These are phyloP conservation scores for Mandrillus leucophaeus DNA, from an alignment of 2,113 vertebrate species.

Conservation along the genomic window DNA sequence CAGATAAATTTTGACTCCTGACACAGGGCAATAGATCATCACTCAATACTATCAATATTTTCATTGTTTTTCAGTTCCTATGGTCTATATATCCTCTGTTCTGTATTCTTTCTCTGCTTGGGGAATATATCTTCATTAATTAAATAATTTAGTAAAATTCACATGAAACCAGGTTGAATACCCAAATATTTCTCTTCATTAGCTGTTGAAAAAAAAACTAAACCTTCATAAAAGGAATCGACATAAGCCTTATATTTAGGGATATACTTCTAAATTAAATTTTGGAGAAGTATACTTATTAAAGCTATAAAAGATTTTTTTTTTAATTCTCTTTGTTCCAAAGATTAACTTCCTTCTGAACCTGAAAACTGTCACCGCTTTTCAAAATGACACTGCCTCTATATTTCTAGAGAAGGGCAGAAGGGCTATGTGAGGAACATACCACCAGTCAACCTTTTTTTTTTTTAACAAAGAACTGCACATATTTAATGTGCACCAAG, in stretches of 20 bases:
- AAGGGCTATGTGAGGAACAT: neutral
- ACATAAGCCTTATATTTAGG: neutral
- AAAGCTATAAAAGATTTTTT: neutral
- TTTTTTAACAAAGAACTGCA: neutral
- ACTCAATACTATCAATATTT: neutral
- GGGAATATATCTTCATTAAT: slow-evolving; percentile 9
- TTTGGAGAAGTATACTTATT: neutral
- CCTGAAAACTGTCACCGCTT: neutral
- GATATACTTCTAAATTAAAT: neutral
- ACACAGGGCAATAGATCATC: neutral
- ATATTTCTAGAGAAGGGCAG: neutral
- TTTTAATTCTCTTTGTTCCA: neutral
- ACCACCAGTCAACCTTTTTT: neutral
- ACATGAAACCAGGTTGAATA: slow-evolving; percentile 49
- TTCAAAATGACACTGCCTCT: neutral
- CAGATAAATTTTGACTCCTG: neutral
- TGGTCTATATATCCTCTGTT: neutral
- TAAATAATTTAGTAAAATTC: slow-evolving; percentile 56
- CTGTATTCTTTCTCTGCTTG: neutral
- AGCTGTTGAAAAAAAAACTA: slow-evolving; percentile 42
- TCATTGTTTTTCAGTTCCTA: neutral
- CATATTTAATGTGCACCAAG: neutral
- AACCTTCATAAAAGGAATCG: slow-evolving; percentile 39
- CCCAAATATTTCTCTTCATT: slow-evolving; percentile 56
- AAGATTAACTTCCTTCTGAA: neutral